Conservation (phyloP, 2,113 vertebrate species). For the Grallaria varia region DNA sequence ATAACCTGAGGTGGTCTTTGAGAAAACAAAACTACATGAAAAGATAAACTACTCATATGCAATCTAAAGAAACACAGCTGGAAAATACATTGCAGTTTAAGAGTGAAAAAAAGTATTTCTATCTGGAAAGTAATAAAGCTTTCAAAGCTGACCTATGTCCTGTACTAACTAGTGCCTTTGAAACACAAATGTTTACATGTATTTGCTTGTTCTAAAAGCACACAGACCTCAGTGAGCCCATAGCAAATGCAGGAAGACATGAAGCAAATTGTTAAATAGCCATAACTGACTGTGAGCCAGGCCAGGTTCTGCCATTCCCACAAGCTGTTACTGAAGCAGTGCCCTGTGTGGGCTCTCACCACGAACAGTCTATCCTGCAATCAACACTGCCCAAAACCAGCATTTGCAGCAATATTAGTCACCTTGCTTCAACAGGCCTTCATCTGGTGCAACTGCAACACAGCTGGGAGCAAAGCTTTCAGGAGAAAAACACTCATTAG, state of each 20-base stretch:
- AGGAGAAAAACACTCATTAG: neutral
- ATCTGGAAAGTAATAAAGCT: neutral
- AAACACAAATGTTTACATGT: neutral
- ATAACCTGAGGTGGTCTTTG: neutral
- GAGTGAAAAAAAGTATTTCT: neutral
- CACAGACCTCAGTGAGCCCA: neutral
- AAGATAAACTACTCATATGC: neutral
- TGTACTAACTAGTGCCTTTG: neutral
- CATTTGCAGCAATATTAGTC: rapidly evolving
- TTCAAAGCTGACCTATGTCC: neutral
- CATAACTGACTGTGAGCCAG: neutral
- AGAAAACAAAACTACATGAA: neutral
- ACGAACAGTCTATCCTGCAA: rapidly evolving
- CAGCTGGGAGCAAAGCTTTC: neutral
- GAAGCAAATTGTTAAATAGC: neutral
- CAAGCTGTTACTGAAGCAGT: neutral
- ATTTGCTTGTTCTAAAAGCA: neutral
- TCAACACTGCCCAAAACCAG: neutral
- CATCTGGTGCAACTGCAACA: neutral
- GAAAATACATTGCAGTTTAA: neutral
- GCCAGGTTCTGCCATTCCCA: neutral
- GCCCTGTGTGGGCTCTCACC: neutral
- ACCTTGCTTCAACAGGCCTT: neutral
- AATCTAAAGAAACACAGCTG: neutral
- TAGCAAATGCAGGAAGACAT: neutral